Evolutionary conservation across 2,888 invertebrate species (phyloP), one percentile per base, ranked within the genome.

Genomic region (Drosophila ezoana): DNA sequence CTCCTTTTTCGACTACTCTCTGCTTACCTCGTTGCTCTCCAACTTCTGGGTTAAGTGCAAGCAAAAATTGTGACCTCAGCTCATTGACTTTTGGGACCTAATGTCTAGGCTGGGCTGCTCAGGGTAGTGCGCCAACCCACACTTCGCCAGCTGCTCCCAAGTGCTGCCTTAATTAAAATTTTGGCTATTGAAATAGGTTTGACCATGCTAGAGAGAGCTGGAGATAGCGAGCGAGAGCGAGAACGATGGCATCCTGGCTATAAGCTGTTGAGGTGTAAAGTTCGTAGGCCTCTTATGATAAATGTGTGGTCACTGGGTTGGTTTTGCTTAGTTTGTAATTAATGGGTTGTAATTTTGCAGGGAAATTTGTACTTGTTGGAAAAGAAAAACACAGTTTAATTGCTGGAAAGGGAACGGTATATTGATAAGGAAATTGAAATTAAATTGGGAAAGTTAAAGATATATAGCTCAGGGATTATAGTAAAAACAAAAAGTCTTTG

Each of bases 131-230:
- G 8, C 28, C 8, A 28, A 8, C 10, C 52, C 33, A 44, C 37
- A 18, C 28, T 38, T 20, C 38, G 53, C 8, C 37, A 41, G 38
- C 35, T 33, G 48, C 43, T 32, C 18, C 37, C 41, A 54, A 68
- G 40, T 59, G 66, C 48, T 74, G 68, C 72, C 82, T 83, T 83
- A 87, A 83, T 83, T 83, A 87, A 86, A 83, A 87, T 87, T 85
- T 77, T 52, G 53, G 38, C 61, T 69, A 63, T 64, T 67, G 57
- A 72, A 82, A 79, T 67, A 45, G 48, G 43, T 28, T 28, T 54
- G 71, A 51, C 57, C 60, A 43, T 43, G 41, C 38, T 6, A 37
- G 5, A 9, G 6, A 33, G 10, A 20, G 28, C 10, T 6, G 11
- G 18, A 33, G 59, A 40, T 53, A 4, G 10, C 9, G 16, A 16